Conservation (phyloP, 2,888 invertebrate species). For the Oligia strigilis region DNA sequence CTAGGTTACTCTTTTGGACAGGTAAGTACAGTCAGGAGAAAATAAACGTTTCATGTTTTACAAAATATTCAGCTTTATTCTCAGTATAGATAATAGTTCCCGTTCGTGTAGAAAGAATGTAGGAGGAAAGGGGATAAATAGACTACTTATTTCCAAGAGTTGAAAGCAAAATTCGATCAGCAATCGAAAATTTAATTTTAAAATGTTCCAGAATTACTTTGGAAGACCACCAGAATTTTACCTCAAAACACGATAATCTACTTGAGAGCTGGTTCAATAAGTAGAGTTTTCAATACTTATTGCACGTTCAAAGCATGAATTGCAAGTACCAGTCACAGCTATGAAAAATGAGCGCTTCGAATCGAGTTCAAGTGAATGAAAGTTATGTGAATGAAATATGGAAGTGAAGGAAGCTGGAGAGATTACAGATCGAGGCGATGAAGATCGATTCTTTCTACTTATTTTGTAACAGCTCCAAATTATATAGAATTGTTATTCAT, state of each 20-base stretch:
- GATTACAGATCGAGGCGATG: conserved; percentile 41
- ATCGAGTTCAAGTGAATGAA: conserved; percentile 62
- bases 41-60: too few relatives aligned
- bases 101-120: neutral
- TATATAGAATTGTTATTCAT: neutral
- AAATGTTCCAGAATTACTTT: neutral
- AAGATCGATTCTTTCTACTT: conserved; percentile 37
- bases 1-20: too few relatives aligned
- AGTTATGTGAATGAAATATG: conserved; percentile 60
- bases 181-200: neutral
- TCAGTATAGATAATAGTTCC: neutral
- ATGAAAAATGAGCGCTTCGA: conserved; percentile 61
- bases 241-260: conserved; percentile 33
- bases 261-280: conserved; percentile 24
- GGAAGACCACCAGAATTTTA: conserved; percentile 9
- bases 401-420: conserved; percentile 45
- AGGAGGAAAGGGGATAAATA: neutral
- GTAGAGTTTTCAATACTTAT: conserved; percentile 37
- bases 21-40: too few relatives aligned
- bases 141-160: neutral
- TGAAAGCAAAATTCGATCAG: neutral
- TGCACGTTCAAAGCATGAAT: conserved; percentile 57
- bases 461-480: conserved; percentile 24
- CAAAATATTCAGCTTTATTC: too few relatives aligned
- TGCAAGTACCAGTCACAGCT: conserved; percentile 53